A percentile compares a stretch with the other conserved stretches of the same genome.
Evolutionary conservation across 2,113 vertebrate genomes (phyloP).

Genomic region (Gallinago undulata): DNA sequence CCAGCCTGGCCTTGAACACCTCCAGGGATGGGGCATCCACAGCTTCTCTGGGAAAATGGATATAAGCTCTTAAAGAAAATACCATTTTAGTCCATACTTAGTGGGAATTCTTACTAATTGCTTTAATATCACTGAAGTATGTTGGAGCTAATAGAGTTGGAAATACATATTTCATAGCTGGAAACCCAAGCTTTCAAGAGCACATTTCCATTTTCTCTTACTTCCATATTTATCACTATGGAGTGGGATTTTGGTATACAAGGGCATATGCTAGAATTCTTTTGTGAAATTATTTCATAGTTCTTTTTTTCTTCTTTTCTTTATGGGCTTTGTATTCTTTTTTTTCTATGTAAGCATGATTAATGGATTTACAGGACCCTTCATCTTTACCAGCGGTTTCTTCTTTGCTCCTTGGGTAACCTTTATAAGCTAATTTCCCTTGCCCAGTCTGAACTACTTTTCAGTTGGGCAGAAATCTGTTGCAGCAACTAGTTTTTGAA

Average conservation of each 20-base stretch:
- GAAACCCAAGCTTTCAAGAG: neutral
- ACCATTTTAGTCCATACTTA: neutral
- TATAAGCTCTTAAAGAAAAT: neutral
- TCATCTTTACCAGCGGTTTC: neutral
- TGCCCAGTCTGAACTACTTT: neutral
- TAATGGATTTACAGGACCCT: neutral
- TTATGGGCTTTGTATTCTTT: neutral
- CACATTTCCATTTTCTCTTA: neutral
- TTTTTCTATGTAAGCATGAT: neutral
- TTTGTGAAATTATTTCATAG: neutral
- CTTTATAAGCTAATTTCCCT: neutral
- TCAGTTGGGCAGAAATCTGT: neutral
- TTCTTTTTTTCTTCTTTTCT: neutral
- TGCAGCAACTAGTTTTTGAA: neutral
- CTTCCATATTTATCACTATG: neutral
- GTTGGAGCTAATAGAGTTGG: neutral
- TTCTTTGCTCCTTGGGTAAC: neutral
- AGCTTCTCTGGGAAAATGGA: no score
- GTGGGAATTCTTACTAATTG: neutral
- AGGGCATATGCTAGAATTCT: neutral
- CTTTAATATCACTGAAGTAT: neutral
- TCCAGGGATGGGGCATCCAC: no score
- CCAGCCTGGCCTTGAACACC: no score
- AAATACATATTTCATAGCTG: neutral
- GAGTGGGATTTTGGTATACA: neutral